Evolutionary conservation across 2,888 invertebrate genomes (phyloP).

Genomic region (Eupithecia vulgata): DNA sequence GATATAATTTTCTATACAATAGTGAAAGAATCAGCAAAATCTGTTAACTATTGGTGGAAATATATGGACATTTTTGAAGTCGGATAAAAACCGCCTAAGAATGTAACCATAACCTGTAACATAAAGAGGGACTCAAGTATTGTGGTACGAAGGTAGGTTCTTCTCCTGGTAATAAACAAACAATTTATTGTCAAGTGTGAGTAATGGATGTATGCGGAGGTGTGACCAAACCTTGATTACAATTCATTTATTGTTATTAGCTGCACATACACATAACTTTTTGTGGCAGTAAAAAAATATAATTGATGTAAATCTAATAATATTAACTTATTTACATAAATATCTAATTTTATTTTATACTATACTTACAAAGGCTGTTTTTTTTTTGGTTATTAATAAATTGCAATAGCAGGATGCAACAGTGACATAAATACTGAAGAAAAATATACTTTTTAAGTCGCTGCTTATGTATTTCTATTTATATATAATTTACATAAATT

Average conservation of each 20-base stretch:
- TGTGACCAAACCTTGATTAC: slow-evolving; percentile 10
- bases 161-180: background rate
- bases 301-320: slow-evolving; percentile 41
- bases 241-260: slow-evolving; percentile 5
- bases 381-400: slow-evolving; percentile 30
- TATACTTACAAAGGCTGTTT: slow-evolving; percentile 32
- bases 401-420: slow-evolving; percentile 19
- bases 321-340: slow-evolving; percentile 34
- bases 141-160: background rate
- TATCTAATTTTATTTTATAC: slow-evolving; percentile 32
- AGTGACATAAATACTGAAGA: slow-evolving; percentile 12
- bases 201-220: background rate
- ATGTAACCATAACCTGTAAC: background rate
- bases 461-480: slow-evolving; percentile 21
- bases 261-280: slow-evolving; percentile 23
- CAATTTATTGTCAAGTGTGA: background rate
- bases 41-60: too few relatives aligned
- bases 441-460: slow-evolving; percentile 27
- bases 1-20: too few relatives aligned
- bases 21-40: too few relatives aligned
- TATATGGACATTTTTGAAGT: too few relatives aligned
- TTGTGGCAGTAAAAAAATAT: slow-evolving; percentile 45
- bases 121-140: background rate
- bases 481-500: slow-evolving; percentile 19
- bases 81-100: background rate